phyloP scores from a whole-genome alignment of 2,797 vertebrate species.

The Acanthurus lineatus region DNA sequence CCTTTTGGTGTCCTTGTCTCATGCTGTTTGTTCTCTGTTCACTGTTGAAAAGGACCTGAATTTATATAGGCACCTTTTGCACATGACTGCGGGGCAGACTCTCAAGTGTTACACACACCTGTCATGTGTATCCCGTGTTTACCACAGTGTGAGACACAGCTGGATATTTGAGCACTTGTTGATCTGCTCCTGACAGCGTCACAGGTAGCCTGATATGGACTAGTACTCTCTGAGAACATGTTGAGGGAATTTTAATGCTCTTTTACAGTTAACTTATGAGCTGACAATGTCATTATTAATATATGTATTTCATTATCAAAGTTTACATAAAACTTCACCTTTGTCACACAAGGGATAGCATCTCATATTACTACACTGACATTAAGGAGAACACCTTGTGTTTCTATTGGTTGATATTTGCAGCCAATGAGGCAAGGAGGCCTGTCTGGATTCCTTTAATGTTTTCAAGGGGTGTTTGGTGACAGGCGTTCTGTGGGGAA shows the following conservation, averaged over 20 bases:
- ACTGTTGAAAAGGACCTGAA: slow-evolving; percentile 45
- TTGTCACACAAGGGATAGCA: neutral
- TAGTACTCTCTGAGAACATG: neutral
- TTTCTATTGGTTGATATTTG: slow-evolving; percentile 63
- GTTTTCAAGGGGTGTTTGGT: slow-evolving; percentile 42
- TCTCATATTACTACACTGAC: slow-evolving; percentile 45
- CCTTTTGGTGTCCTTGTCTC: slow-evolving; percentile 34
- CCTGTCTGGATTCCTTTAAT: slow-evolving; percentile 56
- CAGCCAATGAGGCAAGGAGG: slow-evolving; percentile 64
- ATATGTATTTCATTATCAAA: neutral
- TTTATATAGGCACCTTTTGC: slow-evolving; percentile 82
- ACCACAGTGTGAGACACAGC: slow-evolving; percentile 50
- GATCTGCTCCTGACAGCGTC: slow-evolving; percentile 49
- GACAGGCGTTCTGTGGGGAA: neutral
- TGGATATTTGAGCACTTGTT: slow-evolving; percentile 79
- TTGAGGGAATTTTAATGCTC: neutral
- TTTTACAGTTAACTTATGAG: neutral
- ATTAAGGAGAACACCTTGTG: slow-evolving; percentile 25
- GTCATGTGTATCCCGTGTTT: slow-evolving; percentile 79
- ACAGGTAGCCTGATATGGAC: slow-evolving; percentile 2
- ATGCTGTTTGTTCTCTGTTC: slow-evolving; percentile 28
- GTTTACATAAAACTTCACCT: slow-evolving; percentile 17
- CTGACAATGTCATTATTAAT: neutral
- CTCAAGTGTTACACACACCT: slow-evolving; percentile 61
- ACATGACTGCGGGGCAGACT: slow-evolving; percentile 51